Conservation (phyloP, 2,888 invertebrate genomes). For the Ephialtes manifestator region DNA sequence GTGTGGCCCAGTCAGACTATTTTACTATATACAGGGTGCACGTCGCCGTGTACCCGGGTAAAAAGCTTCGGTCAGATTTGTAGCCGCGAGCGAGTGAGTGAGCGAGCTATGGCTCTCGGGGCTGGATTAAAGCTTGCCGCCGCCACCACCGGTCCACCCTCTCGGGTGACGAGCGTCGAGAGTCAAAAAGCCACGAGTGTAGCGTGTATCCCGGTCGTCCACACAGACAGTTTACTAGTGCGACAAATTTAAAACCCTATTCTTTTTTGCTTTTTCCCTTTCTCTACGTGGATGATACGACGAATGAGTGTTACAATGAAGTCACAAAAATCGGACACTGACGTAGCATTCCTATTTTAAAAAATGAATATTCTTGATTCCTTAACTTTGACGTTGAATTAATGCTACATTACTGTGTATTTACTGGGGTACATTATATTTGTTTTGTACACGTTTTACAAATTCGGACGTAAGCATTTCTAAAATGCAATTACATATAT, state of each 20-base stretch:
- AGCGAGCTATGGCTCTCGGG: slow-evolving; percentile 63
- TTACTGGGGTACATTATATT: no score
- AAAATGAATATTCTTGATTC: background rate
- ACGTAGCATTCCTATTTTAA: background rate
- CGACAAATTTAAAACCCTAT: slow-evolving; percentile 47
- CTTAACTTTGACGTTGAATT: no score
- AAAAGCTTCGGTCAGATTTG: slow-evolving; percentile 70
- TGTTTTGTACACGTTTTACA: no score
- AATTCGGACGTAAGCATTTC: no score
- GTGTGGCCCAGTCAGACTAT: slow-evolving; percentile 41
- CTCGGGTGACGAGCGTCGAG: slow-evolving; percentile 54
- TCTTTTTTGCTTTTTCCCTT: background rate
- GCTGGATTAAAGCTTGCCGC: slow-evolving; percentile 70
- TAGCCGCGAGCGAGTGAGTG: slow-evolving; percentile 64
- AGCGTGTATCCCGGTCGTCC: slow-evolving; percentile 25
- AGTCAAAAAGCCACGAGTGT: slow-evolving; percentile 63
- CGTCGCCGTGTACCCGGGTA: slow-evolving; percentile 59
- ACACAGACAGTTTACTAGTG: slow-evolving; percentile 35
- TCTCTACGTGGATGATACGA: background rate
- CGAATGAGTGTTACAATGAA: background rate
- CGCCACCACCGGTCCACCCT: slow-evolving; percentile 52
- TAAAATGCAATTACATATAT: no score
- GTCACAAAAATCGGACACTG: background rate
- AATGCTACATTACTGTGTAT: no score
- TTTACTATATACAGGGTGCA: slow-evolving; percentile 42